Conservation (phyloP, 2,888 invertebrate species). For the Cosmia trapezina region DNA sequence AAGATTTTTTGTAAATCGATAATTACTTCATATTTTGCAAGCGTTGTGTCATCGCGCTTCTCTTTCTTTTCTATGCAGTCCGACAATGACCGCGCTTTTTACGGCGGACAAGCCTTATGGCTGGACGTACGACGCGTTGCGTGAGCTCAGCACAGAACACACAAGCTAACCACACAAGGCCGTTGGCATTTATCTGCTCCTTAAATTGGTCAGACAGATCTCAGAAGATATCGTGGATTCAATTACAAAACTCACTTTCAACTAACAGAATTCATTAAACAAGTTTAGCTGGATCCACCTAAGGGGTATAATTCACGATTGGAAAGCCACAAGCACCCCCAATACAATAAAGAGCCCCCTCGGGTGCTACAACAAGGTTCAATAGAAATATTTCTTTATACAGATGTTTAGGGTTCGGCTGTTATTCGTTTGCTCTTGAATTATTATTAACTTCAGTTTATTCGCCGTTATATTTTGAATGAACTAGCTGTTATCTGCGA, state of each 20-base stretch:
- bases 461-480: slow-evolving; percentile 8
- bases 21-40: no score
- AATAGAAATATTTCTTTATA: slow-evolving; percentile 54
- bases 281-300: slow-evolving; percentile 32
- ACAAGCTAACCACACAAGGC: no score
- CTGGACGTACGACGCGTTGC: no score
- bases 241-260: slow-evolving; percentile 36
- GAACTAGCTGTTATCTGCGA: neutral
- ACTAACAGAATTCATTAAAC: slow-evolving; percentile 34
- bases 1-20: no score
- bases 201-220: neutral
- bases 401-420: slow-evolving; percentile 48
- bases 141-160: no score
- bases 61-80: no score
- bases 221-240: slow-evolving; percentile 13
- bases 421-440: slow-evolving; percentile 32
- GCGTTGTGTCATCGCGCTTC: no score
- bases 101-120: no score
- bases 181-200: no score
- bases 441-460: slow-evolving; percentile 33
- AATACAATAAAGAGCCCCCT: slow-evolving; percentile 65
- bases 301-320: slow-evolving; percentile 53
- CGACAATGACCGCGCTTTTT: no score
- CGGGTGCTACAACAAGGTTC: slow-evolving; percentile 59
- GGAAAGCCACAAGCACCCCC: slow-evolving; percentile 36